Evolutionary conservation across 1,140 invertebrate species (phyloP), one percentile per base, ranked within the genome.

Genomic region (Elysia chlorotica): DNA sequence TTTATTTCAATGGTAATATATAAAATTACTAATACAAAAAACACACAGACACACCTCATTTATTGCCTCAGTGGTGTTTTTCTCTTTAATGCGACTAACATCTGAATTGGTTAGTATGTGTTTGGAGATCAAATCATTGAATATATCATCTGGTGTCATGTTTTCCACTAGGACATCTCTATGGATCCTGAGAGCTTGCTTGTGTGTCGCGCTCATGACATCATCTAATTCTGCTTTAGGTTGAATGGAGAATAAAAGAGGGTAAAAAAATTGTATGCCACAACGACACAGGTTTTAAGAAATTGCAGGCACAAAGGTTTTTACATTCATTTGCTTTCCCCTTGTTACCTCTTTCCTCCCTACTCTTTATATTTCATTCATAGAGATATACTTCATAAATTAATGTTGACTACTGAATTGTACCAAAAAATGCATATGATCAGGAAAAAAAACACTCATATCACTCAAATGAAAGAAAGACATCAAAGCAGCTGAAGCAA

Each of bases 91-190:
- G 0, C 79, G 61, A 41, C 74, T 73, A 14, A 82, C 80, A 61
- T 82, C 81, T 30, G 75, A 67, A 21, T 73, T 77, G 0, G 79
- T 76, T 2, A 81, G 57, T 1, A 83, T 76, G 67, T 79, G 79
- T 53, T 76, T 77, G 0, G 80, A 75, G 6, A 82, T 78, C 0
- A 83, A 74, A 37, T 77, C 77, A 65, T 82, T 82, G 36, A 83
- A 80, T 37, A 83, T 79, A 23, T 83, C 82, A 54, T 82, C 82
- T 14, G 82, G 78, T 0, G 76, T 78, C 78, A 83, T 79, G 63
- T 78, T 83, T 36, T 82, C 80, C 6, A 83, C 82, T 14, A 83
- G 59, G 19, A 74, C 67, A 54, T 79, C 78, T 33, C 80, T 59
- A 57, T 81, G 69, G 38, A 67, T 62, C 25, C 78, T 75, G 2